Evolutionary conservation across 2,888 invertebrate species (phyloP).

Genomic region (Suillia variegata): DNA sequence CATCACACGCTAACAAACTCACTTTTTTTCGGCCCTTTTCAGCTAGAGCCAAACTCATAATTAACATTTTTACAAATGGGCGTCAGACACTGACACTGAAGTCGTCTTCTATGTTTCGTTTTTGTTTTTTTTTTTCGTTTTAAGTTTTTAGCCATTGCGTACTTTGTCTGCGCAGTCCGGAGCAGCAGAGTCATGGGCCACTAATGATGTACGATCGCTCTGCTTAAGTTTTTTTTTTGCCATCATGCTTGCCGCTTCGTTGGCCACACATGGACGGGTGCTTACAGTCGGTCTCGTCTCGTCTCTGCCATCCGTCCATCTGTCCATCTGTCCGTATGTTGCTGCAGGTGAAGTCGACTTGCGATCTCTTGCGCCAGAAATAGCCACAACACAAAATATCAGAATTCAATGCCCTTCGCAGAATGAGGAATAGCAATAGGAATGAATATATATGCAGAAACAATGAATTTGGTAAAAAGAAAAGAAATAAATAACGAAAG

Average conservation of each 20-base stretch:
- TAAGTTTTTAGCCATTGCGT: background rate
- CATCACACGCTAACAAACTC: background rate
- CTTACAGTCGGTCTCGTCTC: background rate
- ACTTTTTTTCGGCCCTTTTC: background rate
- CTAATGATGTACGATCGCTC: background rate
- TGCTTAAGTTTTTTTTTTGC: conserved; percentile 5
- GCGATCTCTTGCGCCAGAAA: conserved; percentile 35
- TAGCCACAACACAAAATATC: conserved; percentile 21
- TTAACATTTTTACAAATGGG: conserved; percentile 1
- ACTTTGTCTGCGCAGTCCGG: background rate
- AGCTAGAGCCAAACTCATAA: background rate
- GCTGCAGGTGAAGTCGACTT: background rate
- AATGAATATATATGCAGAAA: too few relatives aligned
- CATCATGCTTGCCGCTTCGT: conserved; percentile 19
- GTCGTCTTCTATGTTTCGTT: too few relatives aligned
- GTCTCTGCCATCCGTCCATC: background rate
- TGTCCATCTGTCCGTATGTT: background rate
- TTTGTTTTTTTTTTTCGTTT: background rate
- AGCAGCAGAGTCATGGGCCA: conserved; percentile 4
- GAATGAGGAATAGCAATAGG: conserved; percentile 40
- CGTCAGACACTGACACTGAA: conserved; percentile 4
- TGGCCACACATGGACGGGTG: background rate
- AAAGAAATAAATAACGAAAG: too few relatives aligned
- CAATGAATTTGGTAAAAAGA: conserved; percentile 32
- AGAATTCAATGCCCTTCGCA: conserved; percentile 40